These are phyloP conservation scores for Rhipidura dahli DNA, from an alignment of 2,113 vertebrate species.

Conservation along the genomic window DNA sequence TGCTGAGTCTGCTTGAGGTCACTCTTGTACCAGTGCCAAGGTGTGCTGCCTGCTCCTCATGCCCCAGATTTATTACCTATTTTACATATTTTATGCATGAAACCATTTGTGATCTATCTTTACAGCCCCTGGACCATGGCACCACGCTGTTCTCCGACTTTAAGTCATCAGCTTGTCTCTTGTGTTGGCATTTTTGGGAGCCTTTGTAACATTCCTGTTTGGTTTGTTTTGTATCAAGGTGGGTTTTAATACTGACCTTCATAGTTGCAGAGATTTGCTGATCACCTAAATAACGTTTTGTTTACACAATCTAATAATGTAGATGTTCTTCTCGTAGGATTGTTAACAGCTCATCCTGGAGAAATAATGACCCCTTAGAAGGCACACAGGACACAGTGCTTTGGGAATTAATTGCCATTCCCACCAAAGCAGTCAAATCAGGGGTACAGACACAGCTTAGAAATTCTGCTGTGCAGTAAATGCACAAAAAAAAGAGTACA, in stretches of 20 bases:
- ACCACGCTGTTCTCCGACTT: background rate
- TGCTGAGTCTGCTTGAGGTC: background rate
- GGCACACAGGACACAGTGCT: background rate
- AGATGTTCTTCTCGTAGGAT: background rate
- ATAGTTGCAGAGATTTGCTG: background rate
- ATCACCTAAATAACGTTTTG: background rate
- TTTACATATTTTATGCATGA: background rate
- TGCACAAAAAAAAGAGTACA: background rate
- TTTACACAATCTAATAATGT: background rate
- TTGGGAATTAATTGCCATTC: background rate
- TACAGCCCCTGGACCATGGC: background rate
- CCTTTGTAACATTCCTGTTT: background rate
- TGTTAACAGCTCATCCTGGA: background rate
- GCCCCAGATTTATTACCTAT: background rate
- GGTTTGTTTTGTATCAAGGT: background rate
- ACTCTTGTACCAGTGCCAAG: background rate
- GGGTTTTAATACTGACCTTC: background rate
- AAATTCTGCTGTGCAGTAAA: background rate
- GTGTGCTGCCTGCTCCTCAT: background rate
- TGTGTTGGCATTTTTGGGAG: background rate
- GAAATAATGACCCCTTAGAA: background rate
- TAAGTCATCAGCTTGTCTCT: background rate
- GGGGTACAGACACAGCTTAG: background rate
- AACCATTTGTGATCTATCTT: background rate
- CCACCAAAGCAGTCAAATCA: background rate